Base-by-base conservation (phyloP, 1,140 invertebrate genomes). In the Tribolium castaneum region DNA sequence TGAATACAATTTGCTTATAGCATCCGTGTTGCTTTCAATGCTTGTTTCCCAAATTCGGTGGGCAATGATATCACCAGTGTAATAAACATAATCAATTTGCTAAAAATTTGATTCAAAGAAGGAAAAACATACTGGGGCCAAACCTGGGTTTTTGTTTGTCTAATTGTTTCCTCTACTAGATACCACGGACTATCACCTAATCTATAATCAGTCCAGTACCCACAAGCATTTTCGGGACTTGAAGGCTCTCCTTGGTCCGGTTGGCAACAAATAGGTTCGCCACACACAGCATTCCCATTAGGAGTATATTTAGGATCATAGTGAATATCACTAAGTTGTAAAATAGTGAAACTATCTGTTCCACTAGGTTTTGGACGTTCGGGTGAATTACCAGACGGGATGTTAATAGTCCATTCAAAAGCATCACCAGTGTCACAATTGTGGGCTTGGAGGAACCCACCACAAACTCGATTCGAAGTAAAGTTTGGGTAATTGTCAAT, bases 11-110 rank as follows among this genome's bases (percentile, higher is more conserved):
- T 91, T 87, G 6, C 86, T 85, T 12, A 96, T 89, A 75, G 91
- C 88, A 3, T 89, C 85, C 0, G 89, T 86, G 77, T 97, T 96
- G 73, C 91, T 87, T 56, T 91, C 87, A 50, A 89, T 87, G 0
- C 92, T 91, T 3, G 95, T 96, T 82, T 93, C 92, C 95, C 95
- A 97, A 19, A 96, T 89, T 82, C 93, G 92, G 83, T 98, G 96
- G 77, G 95, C 91, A 62, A 96, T 91, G 2, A 95, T 89, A 84
- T 97, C 96, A 3, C 96, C 96, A 14, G 96, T 96, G 86, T 95
- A 96, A 81, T 96, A 93, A 75, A 97, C 89, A 19, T 91, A 90
- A 73, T 95, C 93, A 72, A 93, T 59, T 12, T 77, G 14, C 72
- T 80, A 74, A 2, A 39, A 45, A 45, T 45, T 45, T 4, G 39